Evolutionary conservation across 2,113 vertebrate species (phyloP).

Genomic region (Gasterosteus nipponicus): DNA sequence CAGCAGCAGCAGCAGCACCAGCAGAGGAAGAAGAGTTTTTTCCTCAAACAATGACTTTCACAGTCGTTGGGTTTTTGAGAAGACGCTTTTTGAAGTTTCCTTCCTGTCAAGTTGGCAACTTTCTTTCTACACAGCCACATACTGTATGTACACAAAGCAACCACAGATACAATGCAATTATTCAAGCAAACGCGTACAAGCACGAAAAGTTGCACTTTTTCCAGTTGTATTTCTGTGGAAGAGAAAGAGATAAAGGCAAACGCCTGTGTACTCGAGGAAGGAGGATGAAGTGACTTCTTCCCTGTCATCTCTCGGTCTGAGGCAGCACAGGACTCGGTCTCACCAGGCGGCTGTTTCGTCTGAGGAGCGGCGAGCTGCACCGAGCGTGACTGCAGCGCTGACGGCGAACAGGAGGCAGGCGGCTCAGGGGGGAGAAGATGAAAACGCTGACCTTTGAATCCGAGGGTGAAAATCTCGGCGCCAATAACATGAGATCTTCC

Average conservation of each 20-base stretch:
- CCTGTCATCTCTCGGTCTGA: constrained; percentile 13
- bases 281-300: constrained; percentile 29
- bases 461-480: constrained; percentile 29
- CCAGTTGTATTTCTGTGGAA: constrained; percentile 18
- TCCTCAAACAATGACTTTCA: constrained; percentile 42
- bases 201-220: constrained; percentile 18
- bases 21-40: constrained; percentile 14
- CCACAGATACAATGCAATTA: constrained; percentile 1
- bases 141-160: constrained; percentile 1
- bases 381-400: constrained; percentile 36
- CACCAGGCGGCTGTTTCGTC: neutral
- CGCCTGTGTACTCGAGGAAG: constrained; percentile 6
- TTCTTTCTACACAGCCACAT: constrained; percentile 12
- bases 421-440: constrained; percentile 33
- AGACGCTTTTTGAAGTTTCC: constrained; percentile 47
- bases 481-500: constrained; percentile 16
- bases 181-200: constrained; percentile 1
- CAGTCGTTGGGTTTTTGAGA: constrained; percentile 42
- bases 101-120: constrained; percentile 47
- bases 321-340: constrained; percentile 33
- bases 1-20: constrained; percentile 22
- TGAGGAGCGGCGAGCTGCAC: constrained; percentile 26
- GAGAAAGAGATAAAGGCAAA: constrained; percentile 38
- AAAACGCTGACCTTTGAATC: constrained; percentile 51
- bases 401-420: constrained; percentile 38